Evolutionary conservation across 2,113 vertebrate species (phyloP).

Genomic region (Microcebus ravelobensis): DNA sequence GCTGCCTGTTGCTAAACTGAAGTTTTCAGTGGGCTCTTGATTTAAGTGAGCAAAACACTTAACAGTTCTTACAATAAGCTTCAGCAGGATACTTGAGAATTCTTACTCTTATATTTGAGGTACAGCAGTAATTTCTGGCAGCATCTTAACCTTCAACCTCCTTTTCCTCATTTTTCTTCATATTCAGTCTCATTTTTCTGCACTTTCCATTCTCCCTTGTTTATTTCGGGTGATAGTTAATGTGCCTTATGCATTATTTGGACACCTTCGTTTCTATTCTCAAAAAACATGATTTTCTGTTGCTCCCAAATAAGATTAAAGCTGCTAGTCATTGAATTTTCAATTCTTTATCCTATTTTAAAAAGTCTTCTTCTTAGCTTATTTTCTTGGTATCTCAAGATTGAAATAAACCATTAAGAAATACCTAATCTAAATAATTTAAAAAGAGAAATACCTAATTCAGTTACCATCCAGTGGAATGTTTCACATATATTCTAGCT

Average conservation of each 20-base stretch:
- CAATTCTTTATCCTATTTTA: neutral
- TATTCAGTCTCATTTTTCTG: neutral
- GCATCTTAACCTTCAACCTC: neutral
- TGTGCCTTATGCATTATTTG: neutral
- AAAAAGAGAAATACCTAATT: neutral
- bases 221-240: neutral
- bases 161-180: neutral
- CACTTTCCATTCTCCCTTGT: neutral
- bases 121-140: neutral
- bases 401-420: neutral
- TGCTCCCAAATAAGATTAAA: neutral
- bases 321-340: neutral
- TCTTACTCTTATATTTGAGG: neutral
- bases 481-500: neutral
- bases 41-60: neutral
- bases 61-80: neutral
- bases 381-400: conserved; percentile 8
- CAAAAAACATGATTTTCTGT: neutral
- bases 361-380: neutral
- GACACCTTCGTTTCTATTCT: neutral
- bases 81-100: neutral
- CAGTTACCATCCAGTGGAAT: neutral
- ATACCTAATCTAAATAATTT: neutral
- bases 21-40: neutral
- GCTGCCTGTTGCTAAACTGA: neutral